phyloP scores from a whole-genome alignment of 2,888 invertebrate species.

The Lymantria monacha region DNA sequence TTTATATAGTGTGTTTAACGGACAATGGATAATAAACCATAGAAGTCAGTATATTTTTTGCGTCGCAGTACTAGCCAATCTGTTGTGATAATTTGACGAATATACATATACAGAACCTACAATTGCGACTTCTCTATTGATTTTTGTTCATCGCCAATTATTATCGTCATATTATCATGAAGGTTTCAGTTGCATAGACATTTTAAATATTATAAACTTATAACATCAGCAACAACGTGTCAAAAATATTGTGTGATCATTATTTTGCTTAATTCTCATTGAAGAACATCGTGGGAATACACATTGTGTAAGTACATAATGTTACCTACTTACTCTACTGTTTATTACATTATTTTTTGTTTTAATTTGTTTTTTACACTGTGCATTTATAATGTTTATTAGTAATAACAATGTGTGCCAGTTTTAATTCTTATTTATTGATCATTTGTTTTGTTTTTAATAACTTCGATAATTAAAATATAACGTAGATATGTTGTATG shows the following conservation, averaged over 20 bases:
- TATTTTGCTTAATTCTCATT: constrained; percentile 43
- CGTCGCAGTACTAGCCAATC: constrained; percentile 52
- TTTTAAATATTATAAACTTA: constrained; percentile 30
- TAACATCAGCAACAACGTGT: constrained; percentile 18
- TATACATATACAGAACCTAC: constrained; percentile 29
- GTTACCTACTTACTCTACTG: constrained; percentile 19
- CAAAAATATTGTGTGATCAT: constrained; percentile 42
- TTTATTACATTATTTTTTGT: constrained; percentile 16
- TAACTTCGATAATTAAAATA: no score
- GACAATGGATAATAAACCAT: constrained; percentile 71
- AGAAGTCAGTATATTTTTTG: constrained; percentile 62
- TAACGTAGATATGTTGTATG: no score
- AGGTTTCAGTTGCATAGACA: constrained; percentile 57
- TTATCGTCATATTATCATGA: constrained; percentile 60
- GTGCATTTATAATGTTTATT: no score
- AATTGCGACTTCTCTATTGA: constrained; percentile 64
- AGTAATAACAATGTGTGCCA: no score
- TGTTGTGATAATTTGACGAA: constrained; percentile 57
- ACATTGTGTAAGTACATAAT: constrained; percentile 51
- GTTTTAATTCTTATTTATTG: no score
- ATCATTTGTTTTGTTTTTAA: no score
- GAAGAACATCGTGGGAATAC: constrained; percentile 63
- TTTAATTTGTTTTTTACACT: neutral
- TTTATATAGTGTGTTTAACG: constrained; percentile 60
- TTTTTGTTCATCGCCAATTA: constrained; percentile 75